A percentile compares a stretch with the other conserved stretches of the same genome.
Evolutionary conservation across 2,113 vertebrate species (phyloP).

Genomic region (Osmerus mordax): DNA sequence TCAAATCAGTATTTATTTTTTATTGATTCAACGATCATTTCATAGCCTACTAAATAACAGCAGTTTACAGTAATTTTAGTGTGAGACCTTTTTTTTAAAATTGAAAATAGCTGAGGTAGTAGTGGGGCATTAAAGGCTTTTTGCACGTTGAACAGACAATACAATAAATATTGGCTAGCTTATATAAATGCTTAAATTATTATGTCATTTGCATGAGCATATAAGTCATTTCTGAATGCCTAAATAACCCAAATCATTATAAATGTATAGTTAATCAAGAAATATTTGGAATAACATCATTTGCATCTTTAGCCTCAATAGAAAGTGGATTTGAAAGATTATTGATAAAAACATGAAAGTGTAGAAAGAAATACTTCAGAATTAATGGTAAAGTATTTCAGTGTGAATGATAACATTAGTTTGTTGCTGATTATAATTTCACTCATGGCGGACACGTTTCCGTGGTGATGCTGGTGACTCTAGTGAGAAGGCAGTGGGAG

Average conservation of each 20-base stretch:
- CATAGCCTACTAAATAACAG: too few species aligned
- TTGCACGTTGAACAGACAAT: constrained; percentile 25
- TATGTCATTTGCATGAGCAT: neutral
- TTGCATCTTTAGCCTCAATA: neutral
- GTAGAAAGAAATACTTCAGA: neutral
- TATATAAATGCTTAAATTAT: neutral
- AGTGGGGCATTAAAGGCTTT: constrained; percentile 32
- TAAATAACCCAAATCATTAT: constrained; percentile 1
- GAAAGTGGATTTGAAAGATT: neutral
- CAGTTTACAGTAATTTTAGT: too few species aligned
- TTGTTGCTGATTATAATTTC: constrained; percentile 25
- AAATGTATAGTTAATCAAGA: neutral
- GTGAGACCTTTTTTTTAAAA: constrained; percentile 3
- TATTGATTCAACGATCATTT: too few species aligned
- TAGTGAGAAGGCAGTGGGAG: constrained; percentile 92
- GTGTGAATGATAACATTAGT: neutral
- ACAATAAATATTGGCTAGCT: constrained; percentile 31
- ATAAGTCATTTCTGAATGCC: constrained; percentile 3
- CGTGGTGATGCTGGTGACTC: constrained; percentile 68
- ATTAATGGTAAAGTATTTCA: neutral
- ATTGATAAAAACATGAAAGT: constrained; percentile 2
- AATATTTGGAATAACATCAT: neutral
- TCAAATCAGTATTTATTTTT: too few species aligned
- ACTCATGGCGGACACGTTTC: constrained; percentile 71
- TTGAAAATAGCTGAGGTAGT: constrained; percentile 51